Conservation (phyloP, 1,140 invertebrate genomes). For the Metopolophium dirhodum region DNA sequence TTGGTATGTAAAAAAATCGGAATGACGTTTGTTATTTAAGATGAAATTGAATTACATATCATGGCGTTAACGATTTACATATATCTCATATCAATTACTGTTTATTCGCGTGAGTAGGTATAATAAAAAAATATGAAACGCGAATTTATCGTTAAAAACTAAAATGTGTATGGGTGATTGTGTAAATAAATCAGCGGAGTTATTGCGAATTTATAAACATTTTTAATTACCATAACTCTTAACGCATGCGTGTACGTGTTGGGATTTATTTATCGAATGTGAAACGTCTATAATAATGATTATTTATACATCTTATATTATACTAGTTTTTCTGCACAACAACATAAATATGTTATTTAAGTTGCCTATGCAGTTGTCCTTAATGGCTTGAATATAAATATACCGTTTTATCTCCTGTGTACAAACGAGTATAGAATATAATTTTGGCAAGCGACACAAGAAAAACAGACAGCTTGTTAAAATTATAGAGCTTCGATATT, state of each 20-base stretch:
- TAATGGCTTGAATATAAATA: neutral
- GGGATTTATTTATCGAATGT: neutral
- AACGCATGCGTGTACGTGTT: neutral
- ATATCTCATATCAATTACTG: neutral
- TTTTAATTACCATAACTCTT: slow-evolving; percentile 7
- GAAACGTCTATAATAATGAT: neutral
- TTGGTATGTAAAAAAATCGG: neutral
- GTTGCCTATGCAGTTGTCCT: slow-evolving; percentile 27
- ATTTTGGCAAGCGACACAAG: neutral
- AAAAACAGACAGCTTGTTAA: neutral
- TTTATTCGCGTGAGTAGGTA: neutral
- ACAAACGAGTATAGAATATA: neutral
- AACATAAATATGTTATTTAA: slow-evolving; percentile 20
- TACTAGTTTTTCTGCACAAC: neutral
- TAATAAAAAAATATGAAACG: neutral
- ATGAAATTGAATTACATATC: neutral
- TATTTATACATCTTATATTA: neutral
- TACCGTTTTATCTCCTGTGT: neutral
- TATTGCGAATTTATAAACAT: neutral
- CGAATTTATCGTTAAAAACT: neutral
- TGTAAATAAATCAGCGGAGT: neutral
- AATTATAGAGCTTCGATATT: neutral
- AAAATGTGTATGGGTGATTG: neutral
- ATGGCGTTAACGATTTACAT: neutral
- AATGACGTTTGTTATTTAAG: slow-evolving; percentile 10